phyloP scores from a whole-genome alignment of 2,888 invertebrate species.

The Sepioteuthis lessoniana region DNA sequence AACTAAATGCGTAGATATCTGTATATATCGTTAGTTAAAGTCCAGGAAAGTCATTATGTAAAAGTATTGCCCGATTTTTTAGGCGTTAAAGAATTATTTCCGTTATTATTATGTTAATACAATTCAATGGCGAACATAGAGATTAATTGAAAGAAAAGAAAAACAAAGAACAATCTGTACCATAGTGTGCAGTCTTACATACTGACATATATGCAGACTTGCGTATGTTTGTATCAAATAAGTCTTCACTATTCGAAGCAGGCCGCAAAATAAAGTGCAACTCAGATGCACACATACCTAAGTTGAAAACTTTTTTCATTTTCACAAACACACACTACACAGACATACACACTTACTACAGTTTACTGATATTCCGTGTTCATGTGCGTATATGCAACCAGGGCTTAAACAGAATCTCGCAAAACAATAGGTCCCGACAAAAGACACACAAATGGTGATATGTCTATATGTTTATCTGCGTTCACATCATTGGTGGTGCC shows the following conservation, averaged over 20 bases:
- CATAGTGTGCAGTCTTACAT: not conserved
- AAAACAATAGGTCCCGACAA: too few relatives aligned
- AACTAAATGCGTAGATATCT: too few relatives aligned
- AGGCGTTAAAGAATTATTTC: not conserved
- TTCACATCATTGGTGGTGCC: not conserved
- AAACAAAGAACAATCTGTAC: not conserved
- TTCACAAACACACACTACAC: not conserved
- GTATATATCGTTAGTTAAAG: too few relatives aligned
- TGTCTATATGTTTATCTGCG: not conserved
- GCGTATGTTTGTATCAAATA: too few relatives aligned
- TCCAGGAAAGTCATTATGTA: too few relatives aligned
- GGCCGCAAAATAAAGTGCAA: not conserved
- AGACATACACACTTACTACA: too few relatives aligned
- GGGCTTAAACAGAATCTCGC: not conserved
- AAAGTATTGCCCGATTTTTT: too few relatives aligned
- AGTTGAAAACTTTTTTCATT: not conserved
- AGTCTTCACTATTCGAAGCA: not conserved
- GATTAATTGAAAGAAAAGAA: not conserved
- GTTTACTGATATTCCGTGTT: not conserved
- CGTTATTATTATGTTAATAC: not conserved
- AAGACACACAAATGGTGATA: not conserved
- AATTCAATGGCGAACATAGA: not conserved
- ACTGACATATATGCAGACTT: not conserved
- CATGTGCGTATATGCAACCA: not conserved
- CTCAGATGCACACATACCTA: not conserved